A percentile compares a stretch with the other conserved stretches of the same genome.
These are phyloP conservation scores for Chaetodon trifascialis DNA, from an alignment of 2,113 vertebrate genomes.

Conservation along the genomic window DNA sequence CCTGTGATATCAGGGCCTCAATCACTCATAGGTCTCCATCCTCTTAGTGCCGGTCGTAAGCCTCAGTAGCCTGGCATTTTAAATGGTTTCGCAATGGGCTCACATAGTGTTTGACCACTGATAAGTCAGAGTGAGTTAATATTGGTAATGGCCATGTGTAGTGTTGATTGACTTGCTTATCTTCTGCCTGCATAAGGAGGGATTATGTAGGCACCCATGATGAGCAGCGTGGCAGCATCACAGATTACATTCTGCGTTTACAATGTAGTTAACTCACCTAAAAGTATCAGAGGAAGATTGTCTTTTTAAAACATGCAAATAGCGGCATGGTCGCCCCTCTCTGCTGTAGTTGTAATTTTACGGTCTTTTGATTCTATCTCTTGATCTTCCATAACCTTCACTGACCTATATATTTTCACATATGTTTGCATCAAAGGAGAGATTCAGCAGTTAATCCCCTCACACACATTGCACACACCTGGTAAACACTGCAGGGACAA, in stretches of 20 bases:
- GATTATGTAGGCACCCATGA: not conserved
- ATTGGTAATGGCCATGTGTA: not conserved
- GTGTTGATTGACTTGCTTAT: conserved; percentile 14
- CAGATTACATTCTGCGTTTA: not conserved
- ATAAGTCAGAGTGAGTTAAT: conserved; percentile 12
- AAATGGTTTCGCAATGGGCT: not conserved
- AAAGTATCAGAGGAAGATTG: not conserved
- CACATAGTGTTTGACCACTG: conserved; percentile 1
- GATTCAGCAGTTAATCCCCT: conserved; percentile 13
- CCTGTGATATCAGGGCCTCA: not conserved
- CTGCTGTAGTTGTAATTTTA: not conserved
- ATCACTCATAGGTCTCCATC: conserved; percentile 5
- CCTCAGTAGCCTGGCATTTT: not conserved
- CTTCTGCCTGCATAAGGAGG: not conserved
- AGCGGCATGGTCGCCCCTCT: not conserved
- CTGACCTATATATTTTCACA: conserved; percentile 52
- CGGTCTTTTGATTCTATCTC: not conserved
- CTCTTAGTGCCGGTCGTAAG: not conserved
- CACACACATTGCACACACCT: conserved; percentile 18
- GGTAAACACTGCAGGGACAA: conserved; percentile 34
- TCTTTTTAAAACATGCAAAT: not conserved
- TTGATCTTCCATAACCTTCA: not conserved
- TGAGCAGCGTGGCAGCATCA: not conserved
- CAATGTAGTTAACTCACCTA: not conserved
- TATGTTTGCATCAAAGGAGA: conserved; percentile 36